Conservation (phyloP, 2,888 invertebrate genomes). For the Lepas anatifera region DNA sequence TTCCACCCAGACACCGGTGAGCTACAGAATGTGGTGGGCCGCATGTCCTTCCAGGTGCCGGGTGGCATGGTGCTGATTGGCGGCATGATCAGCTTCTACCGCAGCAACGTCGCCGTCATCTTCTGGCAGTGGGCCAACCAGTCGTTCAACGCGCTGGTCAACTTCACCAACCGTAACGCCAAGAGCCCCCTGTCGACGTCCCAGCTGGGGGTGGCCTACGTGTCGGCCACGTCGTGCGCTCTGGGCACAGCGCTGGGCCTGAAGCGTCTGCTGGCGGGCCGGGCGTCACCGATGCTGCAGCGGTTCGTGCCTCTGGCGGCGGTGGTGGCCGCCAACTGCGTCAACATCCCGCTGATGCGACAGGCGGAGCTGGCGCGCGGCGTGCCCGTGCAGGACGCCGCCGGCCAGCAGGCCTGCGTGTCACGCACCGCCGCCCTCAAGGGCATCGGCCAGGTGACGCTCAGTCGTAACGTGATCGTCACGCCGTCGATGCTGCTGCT, state of each 20-base stretch:
- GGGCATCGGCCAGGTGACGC: constrained; percentile 27
- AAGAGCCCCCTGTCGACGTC: constrained; percentile 66
- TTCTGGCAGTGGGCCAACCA: constrained; percentile 96
- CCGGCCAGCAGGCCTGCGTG: constrained; percentile 38
- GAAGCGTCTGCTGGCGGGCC: constrained; percentile 64
- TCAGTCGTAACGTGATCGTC: constrained; percentile 70
- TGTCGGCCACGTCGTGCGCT: constrained; percentile 77
- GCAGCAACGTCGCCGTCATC: constrained; percentile 68
- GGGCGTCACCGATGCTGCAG: constrained; percentile 48
- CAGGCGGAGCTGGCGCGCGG: constrained; percentile 68
- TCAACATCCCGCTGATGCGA: constrained; percentile 84
- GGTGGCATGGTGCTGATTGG: constrained; percentile 75
- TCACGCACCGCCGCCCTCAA: constrained; percentile 24
- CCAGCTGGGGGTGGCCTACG: constrained; percentile 76
- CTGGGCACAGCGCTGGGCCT: constrained; percentile 75
- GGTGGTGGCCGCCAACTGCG: constrained; percentile 82
- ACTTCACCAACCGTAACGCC: constrained; percentile 85
- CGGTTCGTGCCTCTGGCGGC: constrained; percentile 73
- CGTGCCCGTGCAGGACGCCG: constrained; percentile 63
- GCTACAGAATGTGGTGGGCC: constrained; percentile 75
- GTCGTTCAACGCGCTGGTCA: constrained; percentile 88
- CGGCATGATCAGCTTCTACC: constrained; percentile 80
- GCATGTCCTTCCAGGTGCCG: constrained; percentile 87
- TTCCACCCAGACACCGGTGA: constrained; percentile 88
- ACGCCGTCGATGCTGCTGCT: constrained; percentile 79